A percentile compares a stretch with the other conserved stretches of the same genome.
Evolutionary conservation across 2,113 vertebrate genomes (phyloP).

Genomic region (Podarcis cretensis): DNA sequence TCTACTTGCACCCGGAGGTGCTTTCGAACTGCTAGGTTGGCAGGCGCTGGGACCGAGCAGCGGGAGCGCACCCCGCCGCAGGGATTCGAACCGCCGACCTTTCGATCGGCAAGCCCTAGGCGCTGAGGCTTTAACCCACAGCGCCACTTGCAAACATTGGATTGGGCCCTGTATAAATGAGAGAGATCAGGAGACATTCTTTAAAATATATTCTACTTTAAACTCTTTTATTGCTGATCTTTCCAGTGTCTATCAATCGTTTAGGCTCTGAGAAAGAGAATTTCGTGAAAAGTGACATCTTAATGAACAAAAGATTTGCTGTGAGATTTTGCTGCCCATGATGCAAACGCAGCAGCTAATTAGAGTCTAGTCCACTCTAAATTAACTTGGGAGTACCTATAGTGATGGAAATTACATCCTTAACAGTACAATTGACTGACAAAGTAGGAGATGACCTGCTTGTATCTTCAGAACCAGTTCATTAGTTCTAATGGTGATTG

Average conservation of each 20-base stretch:
- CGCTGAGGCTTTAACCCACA: too few relatives aligned
- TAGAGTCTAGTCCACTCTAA: slow-evolving; percentile 71
- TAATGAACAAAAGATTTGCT: slow-evolving; percentile 46
- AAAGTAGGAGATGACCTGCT: slow-evolving; percentile 70
- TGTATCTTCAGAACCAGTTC: slow-evolving; percentile 67
- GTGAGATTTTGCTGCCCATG: slow-evolving; percentile 58
- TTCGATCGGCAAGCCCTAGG: too few relatives aligned
- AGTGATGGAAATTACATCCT: slow-evolving; percentile 77
- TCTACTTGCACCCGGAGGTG: too few relatives aligned
- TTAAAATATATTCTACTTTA: slow-evolving; percentile 27
- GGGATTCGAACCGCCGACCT: too few relatives aligned
- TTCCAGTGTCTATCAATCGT: neutral
- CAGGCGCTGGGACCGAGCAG: too few relatives aligned
- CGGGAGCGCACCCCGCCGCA: too few relatives aligned
- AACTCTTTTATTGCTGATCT: neutral
- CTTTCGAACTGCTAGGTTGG: too few relatives aligned
- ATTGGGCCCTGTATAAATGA: neutral
- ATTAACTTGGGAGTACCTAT: slow-evolving; percentile 72
- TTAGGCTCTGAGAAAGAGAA: neutral
- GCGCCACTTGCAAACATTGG: too few relatives aligned
- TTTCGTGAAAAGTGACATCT: slow-evolving; percentile 45
- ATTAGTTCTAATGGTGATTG: slow-evolving; percentile 69
- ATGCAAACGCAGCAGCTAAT: slow-evolving; percentile 67
- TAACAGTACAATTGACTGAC: slow-evolving; percentile 72
- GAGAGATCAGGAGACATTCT: neutral